Conservation (phyloP, 2,113 vertebrate species). For the Nothoprocta pentlandii region DNA sequence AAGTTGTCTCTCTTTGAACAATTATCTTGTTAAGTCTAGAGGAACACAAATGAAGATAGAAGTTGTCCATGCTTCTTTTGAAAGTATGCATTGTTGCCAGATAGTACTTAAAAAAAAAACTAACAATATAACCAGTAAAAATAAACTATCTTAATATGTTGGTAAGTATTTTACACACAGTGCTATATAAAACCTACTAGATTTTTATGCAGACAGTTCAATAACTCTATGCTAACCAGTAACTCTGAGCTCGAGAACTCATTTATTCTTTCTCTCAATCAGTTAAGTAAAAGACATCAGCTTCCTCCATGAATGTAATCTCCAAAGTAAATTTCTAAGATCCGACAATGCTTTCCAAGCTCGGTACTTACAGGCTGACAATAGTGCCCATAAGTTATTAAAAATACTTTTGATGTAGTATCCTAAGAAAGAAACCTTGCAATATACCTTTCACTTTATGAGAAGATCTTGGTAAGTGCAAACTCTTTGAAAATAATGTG, state of each 20-base stretch:
- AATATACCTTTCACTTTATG: accelerated
- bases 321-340: not conserved
- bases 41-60: not conserved
- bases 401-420: not conserved
- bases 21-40: not conserved
- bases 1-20: not conserved
- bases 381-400: not conserved
- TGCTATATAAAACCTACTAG: not conserved
- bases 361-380: not conserved
- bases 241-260: not conserved
- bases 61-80: not conserved
- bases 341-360: too few relatives aligned
- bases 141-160: not conserved
- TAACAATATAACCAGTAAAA: not conserved
- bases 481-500: not conserved
- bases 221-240: not conserved
- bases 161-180: not conserved
- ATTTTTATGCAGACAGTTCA: not conserved
- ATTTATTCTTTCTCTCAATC: not conserved
- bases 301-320: not conserved
- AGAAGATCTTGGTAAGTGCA: not conserved
- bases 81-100: not conserved
- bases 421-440: not conserved
- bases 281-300: not conserved
- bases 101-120: not conserved